Base-by-base conservation (phyloP, 2,888 invertebrate genomes). In the Torymus auratus region DNA sequence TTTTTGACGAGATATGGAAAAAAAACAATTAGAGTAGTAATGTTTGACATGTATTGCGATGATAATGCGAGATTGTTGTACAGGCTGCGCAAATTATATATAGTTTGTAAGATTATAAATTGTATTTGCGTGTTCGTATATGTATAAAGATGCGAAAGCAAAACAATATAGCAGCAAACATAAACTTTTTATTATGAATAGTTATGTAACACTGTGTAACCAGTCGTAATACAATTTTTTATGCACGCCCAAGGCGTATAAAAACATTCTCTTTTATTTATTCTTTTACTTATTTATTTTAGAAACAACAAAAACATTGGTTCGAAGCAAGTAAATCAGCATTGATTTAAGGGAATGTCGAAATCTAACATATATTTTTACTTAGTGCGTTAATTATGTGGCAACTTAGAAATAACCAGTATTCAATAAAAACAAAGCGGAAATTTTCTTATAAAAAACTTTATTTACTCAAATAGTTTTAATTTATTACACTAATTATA, bases 211-310 rank as follows among this genome's bases (percentile, higher is more conserved):
- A 76, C 64, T 79, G 77, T 77, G 67, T 79, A 80, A 80, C 64
- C 74, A 82, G 73, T 77, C 64, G 80, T 80, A 74, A 78, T 81
- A 81, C 78, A 83, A 69, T 78, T 78, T 78, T 81, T 79, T 71
- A 72, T 81, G 53, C 62, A 78, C 71, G 70, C 74, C 60, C 41
- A 50, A 20, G 41, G 81, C 78, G 68, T 75, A 78, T 75, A 75
- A 78, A 81, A 77, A 80, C 41, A 58, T 67, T 70, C 50, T 72
- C 53, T 76, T 72, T 68, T 62, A 23, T 72, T 58, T 23, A 60
- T 56, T 72, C 14, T 28, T 60, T 20, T 20, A 60, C 58, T 56
- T 56, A 68, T 73, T 78, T 68, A 41, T 23, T 50, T 58, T 67
- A 69, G 28, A 81, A 81, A 73, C 61, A 56, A 67, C 75, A 72